Evolutionary conservation across 2,888 invertebrate genomes (phyloP).

Genomic region (Amblyjoppa proteus): DNA sequence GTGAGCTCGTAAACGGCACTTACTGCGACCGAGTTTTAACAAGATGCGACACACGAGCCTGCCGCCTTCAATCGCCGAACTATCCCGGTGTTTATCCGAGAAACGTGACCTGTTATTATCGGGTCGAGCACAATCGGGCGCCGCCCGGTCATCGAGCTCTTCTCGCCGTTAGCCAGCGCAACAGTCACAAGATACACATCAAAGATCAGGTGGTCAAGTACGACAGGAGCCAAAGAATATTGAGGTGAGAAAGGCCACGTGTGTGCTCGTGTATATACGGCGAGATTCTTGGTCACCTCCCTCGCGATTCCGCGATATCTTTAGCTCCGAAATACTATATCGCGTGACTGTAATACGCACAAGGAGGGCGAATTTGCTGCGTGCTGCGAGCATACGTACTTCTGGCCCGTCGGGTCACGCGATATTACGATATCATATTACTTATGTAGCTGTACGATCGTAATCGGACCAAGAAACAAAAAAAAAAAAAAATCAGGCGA

Average conservation of each 20-base stretch:
- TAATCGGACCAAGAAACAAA: neutral
- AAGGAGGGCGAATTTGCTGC: neutral
- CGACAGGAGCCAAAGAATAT: conserved; percentile 90
- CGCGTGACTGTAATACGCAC: conserved; percentile 9
- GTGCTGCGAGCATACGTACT: conserved; percentile 7
- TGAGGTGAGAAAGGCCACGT: conserved; percentile 87
- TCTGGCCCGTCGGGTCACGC: conserved; percentile 10
- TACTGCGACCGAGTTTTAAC: conserved; percentile 93
- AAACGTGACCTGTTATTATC: conserved; percentile 93
- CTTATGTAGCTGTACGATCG: conserved; percentile 11
- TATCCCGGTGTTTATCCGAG: conserved; percentile 96
- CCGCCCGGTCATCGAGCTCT: conserved; percentile 91
- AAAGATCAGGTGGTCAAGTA: conserved; percentile 92
- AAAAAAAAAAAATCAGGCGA: conserved; percentile 2
- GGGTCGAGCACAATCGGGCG: conserved; percentile 88
- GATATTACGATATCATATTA: conserved; percentile 15
- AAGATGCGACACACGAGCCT: conserved; percentile 90
- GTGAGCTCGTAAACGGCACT: conserved; percentile 90
- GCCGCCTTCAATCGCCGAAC: conserved; percentile 95
- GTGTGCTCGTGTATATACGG: neutral
- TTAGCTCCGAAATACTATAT: neutral
- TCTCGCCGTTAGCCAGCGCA: conserved; percentile 91
- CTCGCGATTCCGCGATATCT: neutral
- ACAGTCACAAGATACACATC: conserved; percentile 92
- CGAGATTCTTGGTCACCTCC: neutral